These are phyloP conservation scores for Agonopterix alstromeriana DNA, from an alignment of 2,888 invertebrate genomes.

Conservation along the genomic window DNA sequence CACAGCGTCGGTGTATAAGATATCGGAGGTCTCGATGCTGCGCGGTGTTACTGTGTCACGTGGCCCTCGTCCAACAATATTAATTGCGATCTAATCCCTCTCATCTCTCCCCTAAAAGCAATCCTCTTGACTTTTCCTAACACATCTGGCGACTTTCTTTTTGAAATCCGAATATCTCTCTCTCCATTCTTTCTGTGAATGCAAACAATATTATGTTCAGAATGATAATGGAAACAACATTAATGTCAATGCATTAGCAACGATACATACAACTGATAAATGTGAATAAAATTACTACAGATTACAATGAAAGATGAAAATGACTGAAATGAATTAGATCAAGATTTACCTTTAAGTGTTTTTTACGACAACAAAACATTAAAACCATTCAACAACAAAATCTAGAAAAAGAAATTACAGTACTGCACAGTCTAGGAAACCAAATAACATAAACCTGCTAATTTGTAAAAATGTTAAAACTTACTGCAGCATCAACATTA, in stretches of 20 bases:
- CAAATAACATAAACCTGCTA: not conserved
- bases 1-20: slow-evolving; percentile 68
- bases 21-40: slow-evolving; percentile 28
- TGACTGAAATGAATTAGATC: too few relatives aligned
- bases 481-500: slow-evolving; percentile 98
- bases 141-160: slow-evolving; percentile 97
- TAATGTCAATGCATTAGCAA: not conserved
- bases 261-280: not conserved
- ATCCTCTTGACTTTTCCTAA: slow-evolving; percentile 99
- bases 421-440: not conserved
- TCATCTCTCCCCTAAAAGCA: slow-evolving; percentile 84
- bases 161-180: slow-evolving; percentile 98
- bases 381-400: too few relatives aligned
- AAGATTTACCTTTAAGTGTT: too few relatives aligned
- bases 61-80: slow-evolving; percentile 61
- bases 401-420: too few relatives aligned
- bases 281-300: too few relatives aligned
- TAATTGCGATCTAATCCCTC: slow-evolving; percentile 44
- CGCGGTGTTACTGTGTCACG: slow-evolving; percentile 39
- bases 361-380: too few relatives aligned
- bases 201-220: slow-evolving; percentile 34
- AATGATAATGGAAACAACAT: slow-evolving; percentile 1
- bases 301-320: too few relatives aligned
- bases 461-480: slow-evolving; percentile 36
- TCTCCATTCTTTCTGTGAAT: slow-evolving; percentile 97